Evolutionary conservation across 1,140 invertebrate genomes (phyloP).

Genomic region (Drosophila nikananu): DNA sequence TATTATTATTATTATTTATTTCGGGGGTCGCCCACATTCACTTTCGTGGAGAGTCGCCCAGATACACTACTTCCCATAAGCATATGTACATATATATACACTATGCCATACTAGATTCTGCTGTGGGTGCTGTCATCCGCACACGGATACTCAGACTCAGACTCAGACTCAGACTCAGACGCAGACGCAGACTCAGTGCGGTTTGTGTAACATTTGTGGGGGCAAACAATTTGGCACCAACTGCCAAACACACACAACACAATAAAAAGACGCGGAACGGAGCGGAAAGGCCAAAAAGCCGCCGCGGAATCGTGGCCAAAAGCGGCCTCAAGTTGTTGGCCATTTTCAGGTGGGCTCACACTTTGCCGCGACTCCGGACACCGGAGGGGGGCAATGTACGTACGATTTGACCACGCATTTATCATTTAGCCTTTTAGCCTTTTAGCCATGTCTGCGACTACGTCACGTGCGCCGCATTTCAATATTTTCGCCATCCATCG

Average conservation of each 20-base stretch:
- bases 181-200: conserved; percentile 7
- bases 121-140: conserved; percentile 72
- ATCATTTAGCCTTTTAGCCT: conserved; percentile 6
- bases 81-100: neutral
- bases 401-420: conserved; percentile 43
- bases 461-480: conserved; percentile 67
- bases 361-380: neutral
- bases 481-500: conserved; percentile 38
- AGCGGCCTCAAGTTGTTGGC: conserved; percentile 68
- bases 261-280: conserved; percentile 33
- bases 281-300: conserved; percentile 77
- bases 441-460: conserved; percentile 47
- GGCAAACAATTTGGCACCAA: conserved; percentile 77
- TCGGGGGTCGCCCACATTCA: conserved; percentile 48
- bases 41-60: conserved; percentile 7
- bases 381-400: conserved; percentile 40
- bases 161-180: too few relatives aligned
- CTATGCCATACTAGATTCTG: neutral
- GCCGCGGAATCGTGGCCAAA: conserved; percentile 65
- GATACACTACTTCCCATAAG: neutral
- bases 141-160: conserved; percentile 21
- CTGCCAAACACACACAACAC: conserved; percentile 40
- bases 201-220: conserved; percentile 67
- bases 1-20: neutral
- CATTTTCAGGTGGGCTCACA: conserved; percentile 59